Conservation (phyloP, 2,888 invertebrate genomes). For the Ochropleura leucogaster region DNA sequence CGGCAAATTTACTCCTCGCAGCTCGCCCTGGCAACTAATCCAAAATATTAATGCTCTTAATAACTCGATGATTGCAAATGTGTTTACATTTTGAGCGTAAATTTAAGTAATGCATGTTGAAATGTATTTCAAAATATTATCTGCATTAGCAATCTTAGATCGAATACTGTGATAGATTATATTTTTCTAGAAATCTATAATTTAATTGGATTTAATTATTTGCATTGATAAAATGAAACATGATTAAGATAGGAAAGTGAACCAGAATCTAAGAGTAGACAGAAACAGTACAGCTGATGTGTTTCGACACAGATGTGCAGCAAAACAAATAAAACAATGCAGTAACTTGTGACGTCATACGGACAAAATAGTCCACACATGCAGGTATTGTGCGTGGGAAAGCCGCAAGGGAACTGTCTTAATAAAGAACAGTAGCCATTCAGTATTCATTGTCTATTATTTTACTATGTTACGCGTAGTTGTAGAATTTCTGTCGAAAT, state of each 20-base stretch:
- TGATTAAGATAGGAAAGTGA: constrained; percentile 18
- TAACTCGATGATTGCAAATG: constrained; percentile 73
- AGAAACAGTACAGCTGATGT: constrained; percentile 61
- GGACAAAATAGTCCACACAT: constrained; percentile 76
- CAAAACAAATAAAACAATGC: constrained; percentile 77
- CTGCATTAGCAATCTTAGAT: constrained; percentile 25
- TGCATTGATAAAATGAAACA: constrained; percentile 15
- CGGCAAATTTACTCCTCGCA: constrained; percentile 72
- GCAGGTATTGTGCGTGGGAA: constrained; percentile 81
- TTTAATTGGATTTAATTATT: constrained; percentile 10
- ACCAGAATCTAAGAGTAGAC: constrained; percentile 16
- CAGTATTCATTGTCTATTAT: constrained; percentile 51
- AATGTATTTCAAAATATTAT: constrained; percentile 44
- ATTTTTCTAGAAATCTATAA: constrained; percentile 1
- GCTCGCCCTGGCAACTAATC: constrained; percentile 69
- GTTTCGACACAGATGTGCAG: constrained; percentile 74
- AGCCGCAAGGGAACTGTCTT: constrained; percentile 62
- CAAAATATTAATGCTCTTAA: constrained; percentile 72
- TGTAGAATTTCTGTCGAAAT: constrained; percentile 54
- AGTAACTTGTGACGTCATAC: constrained; percentile 74
- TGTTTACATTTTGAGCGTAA: constrained; percentile 66
- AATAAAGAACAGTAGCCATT: constrained; percentile 52
- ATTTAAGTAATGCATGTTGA: constrained; percentile 31
- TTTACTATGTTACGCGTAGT: constrained; percentile 50
- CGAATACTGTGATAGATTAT: constrained; percentile 3